Percentiles rank a stretch among this genome's conserved stretches.
phyloP scores from a whole-genome alignment of 92 coral and sea anemone genomes.

The Zoanthus sociatus region DNA sequence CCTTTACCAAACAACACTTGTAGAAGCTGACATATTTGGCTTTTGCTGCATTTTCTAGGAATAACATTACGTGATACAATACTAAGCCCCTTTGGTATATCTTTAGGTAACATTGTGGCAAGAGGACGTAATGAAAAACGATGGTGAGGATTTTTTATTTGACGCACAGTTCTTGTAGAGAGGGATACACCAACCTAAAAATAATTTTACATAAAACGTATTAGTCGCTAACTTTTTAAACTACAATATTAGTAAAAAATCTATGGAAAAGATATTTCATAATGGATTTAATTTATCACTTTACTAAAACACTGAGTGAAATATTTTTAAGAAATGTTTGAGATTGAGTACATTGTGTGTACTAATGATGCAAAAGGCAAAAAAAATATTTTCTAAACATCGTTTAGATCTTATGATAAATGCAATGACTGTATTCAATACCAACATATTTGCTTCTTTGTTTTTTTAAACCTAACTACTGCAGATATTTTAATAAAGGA shows the following conservation, averaged over 20 bases:
- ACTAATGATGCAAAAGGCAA: too few relatives aligned
- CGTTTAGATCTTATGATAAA: too few relatives aligned
- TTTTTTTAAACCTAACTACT: too few relatives aligned
- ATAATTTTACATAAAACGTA: neutral
- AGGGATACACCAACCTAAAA: slow-evolving; percentile 85
- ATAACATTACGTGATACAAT: slow-evolving; percentile 64
- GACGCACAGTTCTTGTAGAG: slow-evolving; percentile 68
- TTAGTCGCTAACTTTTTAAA: neutral
- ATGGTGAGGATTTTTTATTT: slow-evolving; percentile 55
- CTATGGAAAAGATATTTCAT: neutral
- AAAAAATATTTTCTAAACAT: too few relatives aligned
- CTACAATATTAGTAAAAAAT: too few relatives aligned
- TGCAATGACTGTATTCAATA: too few relatives aligned
- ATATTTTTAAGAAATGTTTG: too few relatives aligned
- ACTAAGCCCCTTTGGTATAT: slow-evolving; percentile 83
- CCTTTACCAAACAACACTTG: slow-evolving; percentile 82
- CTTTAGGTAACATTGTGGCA: slow-evolving; percentile 64
- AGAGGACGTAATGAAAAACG: slow-evolving; percentile 74
- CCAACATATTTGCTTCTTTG: too few relatives aligned
- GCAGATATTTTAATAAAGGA: too few relatives aligned
- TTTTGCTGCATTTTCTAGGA: slow-evolving; percentile 63
- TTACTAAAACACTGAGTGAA: too few relatives aligned
- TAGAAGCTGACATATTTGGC: slow-evolving; percentile 69
- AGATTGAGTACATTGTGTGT: too few relatives aligned
- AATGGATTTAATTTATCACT: neutral